A percentile compares a stretch with the other conserved stretches of the same genome.
phyloP scores from a whole-genome alignment of 2,888 invertebrate species.

The Dryadula phaetusa region DNA sequence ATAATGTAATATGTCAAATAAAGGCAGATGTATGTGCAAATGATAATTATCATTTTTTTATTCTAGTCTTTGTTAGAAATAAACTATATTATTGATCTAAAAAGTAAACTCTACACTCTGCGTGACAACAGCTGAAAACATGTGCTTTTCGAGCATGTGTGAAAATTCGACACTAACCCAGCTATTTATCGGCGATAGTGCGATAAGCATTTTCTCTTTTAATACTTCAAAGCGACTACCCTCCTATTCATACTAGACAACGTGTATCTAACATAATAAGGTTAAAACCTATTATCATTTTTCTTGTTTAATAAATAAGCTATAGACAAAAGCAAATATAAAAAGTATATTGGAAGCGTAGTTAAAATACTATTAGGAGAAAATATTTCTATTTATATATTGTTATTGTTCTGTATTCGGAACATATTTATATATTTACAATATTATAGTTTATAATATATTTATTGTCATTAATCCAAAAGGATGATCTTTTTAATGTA shows the following conservation, averaged over 20 bases:
- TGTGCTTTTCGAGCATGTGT: constrained; percentile 62
- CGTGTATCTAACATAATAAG: constrained; percentile 69
- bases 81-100: background rate
- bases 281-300: constrained; percentile 65
- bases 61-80: too few relatives aligned
- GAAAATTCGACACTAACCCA: constrained; percentile 77
- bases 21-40: background rate
- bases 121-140: constrained; percentile 69
- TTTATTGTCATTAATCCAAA: too few relatives aligned
- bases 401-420: too few relatives aligned
- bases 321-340: background rate
- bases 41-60: background rate
- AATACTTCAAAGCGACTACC: constrained; percentile 79
- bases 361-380: background rate
- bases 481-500: too few relatives aligned
- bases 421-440: too few relatives aligned
- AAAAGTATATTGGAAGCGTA: background rate
- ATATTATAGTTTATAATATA: too few relatives aligned
- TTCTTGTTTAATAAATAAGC: constrained; percentile 6
- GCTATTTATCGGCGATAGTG: constrained; percentile 78
- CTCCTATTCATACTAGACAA: constrained; percentile 75
- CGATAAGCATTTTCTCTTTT: constrained; percentile 81
- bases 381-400: background rate
- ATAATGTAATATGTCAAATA: background rate
- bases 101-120: background rate